phyloP scores from a whole-genome alignment of 2,888 invertebrate species.

The Cantharis lateralis region DNA sequence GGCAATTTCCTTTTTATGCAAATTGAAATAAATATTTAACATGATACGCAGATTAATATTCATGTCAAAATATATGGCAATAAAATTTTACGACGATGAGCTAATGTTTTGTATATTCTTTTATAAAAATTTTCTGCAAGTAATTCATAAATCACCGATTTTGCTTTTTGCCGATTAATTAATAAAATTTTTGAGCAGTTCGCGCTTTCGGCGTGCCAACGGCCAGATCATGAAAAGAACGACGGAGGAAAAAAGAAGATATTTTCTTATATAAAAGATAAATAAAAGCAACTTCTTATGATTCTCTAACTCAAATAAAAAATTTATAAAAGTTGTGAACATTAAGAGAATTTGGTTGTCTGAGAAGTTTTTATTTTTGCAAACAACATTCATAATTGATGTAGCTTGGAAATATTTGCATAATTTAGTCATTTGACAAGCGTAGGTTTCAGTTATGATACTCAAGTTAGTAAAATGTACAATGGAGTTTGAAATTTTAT shows the following conservation, averaged over 20 bases:
- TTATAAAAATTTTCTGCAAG: not conserved
- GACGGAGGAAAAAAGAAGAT: not conserved
- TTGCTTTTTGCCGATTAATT: not conserved
- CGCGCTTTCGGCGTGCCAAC: not conserved
- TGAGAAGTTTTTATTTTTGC: slow-evolving; percentile 18
- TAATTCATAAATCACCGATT: not conserved
- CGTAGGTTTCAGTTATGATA: slow-evolving; percentile 13
- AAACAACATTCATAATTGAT: slow-evolving; percentile 19
- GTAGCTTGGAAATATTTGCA: slow-evolving; percentile 14
- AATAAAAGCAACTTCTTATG: not conserved
- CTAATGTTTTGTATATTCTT: not conserved
- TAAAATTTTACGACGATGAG: not conserved
- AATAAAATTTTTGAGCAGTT: not conserved
- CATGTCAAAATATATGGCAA: not conserved
- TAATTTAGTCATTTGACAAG: slow-evolving; percentile 20
- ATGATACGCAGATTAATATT: not conserved
- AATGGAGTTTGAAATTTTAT: not conserved
- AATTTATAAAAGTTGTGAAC: not conserved
- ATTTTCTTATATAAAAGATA: not conserved
- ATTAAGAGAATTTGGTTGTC: not conserved
- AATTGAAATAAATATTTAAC: not conserved
- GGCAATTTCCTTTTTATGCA: not conserved
- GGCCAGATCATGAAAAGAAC: not conserved
- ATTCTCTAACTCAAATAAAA: not conserved
- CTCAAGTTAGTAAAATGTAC: not conserved